phyloP scores from a whole-genome alignment of 2,797 vertebrate genomes.

The Phoebastria nigripes region DNA sequence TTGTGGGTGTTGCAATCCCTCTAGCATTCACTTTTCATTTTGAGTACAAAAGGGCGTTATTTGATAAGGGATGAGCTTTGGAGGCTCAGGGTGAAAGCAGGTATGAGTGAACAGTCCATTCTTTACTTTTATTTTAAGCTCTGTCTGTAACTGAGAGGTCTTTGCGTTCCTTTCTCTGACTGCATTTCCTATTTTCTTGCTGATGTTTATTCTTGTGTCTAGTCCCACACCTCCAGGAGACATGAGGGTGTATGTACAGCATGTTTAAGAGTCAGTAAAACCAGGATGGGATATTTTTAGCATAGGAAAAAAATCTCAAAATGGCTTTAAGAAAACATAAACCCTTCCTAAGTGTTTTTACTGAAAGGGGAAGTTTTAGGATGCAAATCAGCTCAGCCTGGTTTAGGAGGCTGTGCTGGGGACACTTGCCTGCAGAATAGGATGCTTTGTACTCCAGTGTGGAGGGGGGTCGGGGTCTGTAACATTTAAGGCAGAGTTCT shows the following conservation, averaged over 20 bases:
- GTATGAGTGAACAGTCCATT: neutral
- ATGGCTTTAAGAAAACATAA: neutral
- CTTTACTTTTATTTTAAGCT: neutral
- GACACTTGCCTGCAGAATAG: neutral
- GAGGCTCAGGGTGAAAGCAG: neutral
- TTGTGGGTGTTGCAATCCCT: neutral
- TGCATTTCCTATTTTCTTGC: neutral
- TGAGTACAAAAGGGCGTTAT: neutral
- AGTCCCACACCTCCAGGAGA: neutral
- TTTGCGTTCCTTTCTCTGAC: neutral
- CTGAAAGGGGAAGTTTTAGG: neutral
- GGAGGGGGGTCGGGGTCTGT: neutral
- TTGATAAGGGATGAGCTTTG: neutral
- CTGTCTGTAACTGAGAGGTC: neutral
- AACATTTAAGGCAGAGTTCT: neutral
- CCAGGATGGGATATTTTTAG: neutral
- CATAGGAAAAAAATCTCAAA: neutral
- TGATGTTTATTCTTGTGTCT: neutral
- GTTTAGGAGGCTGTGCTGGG: neutral
- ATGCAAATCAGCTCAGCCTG: neutral
- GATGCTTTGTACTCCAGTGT: neutral
- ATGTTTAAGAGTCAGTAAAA: neutral
- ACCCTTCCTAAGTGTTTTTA: neutral
- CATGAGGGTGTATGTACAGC: neutral
- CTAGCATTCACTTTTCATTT: neutral